A percentile compares a stretch with the other conserved stretches of the same genome.
Conservation (phyloP, 2,888 invertebrate species). For the Pterostichus madidus region DNA sequence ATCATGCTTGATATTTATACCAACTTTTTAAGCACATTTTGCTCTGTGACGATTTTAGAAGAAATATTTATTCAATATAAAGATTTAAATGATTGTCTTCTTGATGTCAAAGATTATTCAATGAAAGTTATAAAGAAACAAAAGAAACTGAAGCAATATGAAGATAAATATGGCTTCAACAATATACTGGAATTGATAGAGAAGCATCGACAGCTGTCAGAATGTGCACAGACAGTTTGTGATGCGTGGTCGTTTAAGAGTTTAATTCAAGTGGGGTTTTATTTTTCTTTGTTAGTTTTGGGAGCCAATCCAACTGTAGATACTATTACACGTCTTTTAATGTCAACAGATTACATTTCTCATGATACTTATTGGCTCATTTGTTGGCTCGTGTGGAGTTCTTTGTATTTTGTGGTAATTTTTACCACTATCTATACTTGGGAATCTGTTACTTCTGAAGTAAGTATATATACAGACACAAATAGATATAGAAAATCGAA, state of each 20-base stretch:
- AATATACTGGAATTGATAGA: not conserved
- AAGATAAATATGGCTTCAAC: constrained; percentile 1
- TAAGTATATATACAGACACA: constrained; percentile 12
- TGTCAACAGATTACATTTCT: not conserved
- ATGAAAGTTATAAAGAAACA: not conserved
- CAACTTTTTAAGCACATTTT: not conserved
- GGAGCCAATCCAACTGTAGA: constrained; percentile 22
- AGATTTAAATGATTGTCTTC: constrained; percentile 8
- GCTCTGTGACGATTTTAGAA: not conserved
- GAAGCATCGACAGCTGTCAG: not conserved
- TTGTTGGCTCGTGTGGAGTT: not conserved
- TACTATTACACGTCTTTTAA: not conserved
- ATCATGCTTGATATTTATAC: not conserved
- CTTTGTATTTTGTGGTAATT: not conserved
- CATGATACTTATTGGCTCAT: constrained; percentile 36
- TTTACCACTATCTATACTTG: constrained; percentile 6
- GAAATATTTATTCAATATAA: constrained; percentile 12
- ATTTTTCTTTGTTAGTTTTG: constrained; percentile 24
- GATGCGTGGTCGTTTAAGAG: constrained; percentile 18
- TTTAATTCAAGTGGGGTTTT: constrained; percentile 33
- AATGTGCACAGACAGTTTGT: constrained; percentile 2
- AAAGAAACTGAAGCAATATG: not conserved
- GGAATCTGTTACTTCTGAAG: constrained; percentile 19
- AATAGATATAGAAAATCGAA: too few species aligned
- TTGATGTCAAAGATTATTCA: constrained; percentile 27